A percentile compares a stretch with the other conserved stretches of the same genome.
These are phyloP conservation scores for Solenopsis invicta DNA, from an alignment of 1,140 invertebrate species.

Conservation along the genomic window DNA sequence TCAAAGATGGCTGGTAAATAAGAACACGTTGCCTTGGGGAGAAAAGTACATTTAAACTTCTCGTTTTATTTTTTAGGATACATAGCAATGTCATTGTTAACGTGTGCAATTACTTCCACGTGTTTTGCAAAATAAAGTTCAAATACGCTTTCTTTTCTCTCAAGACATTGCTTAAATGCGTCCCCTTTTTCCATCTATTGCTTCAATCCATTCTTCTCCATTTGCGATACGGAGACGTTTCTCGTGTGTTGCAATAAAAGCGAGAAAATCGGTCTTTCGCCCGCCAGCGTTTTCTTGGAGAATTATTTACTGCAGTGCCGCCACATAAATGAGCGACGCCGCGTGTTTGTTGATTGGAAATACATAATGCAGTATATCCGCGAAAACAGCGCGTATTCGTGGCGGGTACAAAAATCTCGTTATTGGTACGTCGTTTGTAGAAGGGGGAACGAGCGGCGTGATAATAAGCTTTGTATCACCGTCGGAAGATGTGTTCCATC, in stretches of 20 bases:
- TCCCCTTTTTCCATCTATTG: neutral
- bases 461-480: slow-evolving; percentile 19
- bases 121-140: slow-evolving; percentile 8
- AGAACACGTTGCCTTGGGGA: neutral
- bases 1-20: neutral
- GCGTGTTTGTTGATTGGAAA: slow-evolving; percentile 63
- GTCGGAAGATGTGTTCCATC: slow-evolving; percentile 31
- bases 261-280: neutral
- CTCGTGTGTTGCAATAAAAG: slow-evolving; percentile 18
- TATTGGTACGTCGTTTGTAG: neutral
- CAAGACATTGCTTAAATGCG: neutral
- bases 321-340: slow-evolving; percentile 1
- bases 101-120: neutral
- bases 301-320: slow-evolving; percentile 24
- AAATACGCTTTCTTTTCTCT: slow-evolving; percentile 22
- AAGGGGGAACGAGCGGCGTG: neutral
- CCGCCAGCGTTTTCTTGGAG: neutral
- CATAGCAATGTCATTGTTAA: neutral
- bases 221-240: slow-evolving; percentile 10
- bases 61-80: neutral
- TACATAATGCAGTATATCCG: slow-evolving; percentile 61
- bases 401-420: neutral
- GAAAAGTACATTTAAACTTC: slow-evolving; percentile 22
- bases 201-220: slow-evolving; percentile 26
- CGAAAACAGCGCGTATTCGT: slow-evolving; percentile 31